A percentile compares a stretch with the other conserved stretches of the same genome.
Evolutionary conservation across 2,113 vertebrate species (phyloP).

Genomic region (Formicarius rufipectus): DNA sequence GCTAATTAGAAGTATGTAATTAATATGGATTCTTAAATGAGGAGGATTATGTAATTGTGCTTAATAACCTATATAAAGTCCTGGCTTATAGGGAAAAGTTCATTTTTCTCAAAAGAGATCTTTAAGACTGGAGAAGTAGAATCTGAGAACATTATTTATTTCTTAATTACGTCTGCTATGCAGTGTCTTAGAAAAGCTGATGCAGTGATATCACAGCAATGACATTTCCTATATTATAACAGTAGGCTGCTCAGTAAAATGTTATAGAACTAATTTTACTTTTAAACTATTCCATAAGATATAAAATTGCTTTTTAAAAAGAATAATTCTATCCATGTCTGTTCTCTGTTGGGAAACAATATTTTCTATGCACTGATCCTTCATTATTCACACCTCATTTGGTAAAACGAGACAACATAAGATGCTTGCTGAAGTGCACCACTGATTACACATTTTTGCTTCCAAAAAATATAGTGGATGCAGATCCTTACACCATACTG

Average conservation of each 20-base stretch:
- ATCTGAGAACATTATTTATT: conserved; percentile 38
- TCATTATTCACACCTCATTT: background rate
- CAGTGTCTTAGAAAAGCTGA: conserved; percentile 49
- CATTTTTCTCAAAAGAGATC: conserved; percentile 44
- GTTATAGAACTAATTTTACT: conserved; percentile 30
- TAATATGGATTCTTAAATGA: conserved; percentile 8
- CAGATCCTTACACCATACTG: background rate
- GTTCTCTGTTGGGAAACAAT: background rate
- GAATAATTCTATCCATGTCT: conserved; percentile 12
- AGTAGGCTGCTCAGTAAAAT: conserved; percentile 51
- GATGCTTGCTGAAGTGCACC: background rate
- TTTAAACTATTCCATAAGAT: background rate
- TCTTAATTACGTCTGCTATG: conserved; percentile 63
- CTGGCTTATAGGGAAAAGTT: background rate
- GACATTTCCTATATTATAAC: conserved; percentile 58
- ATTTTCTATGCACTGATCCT: background rate
- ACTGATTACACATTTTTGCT: conserved; percentile 19
- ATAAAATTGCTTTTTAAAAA: conserved; percentile 23
- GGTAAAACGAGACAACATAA: background rate
- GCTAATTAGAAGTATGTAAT: background rate
- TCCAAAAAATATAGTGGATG: background rate
- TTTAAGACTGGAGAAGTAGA: background rate
- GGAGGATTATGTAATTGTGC: background rate
- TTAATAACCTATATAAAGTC: conserved; percentile 1
- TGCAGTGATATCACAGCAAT: conserved; percentile 26